These are phyloP conservation scores for Hyposmocoma kahamanoa DNA, from an alignment of 1,140 invertebrate genomes.

Conservation along the genomic window DNA sequence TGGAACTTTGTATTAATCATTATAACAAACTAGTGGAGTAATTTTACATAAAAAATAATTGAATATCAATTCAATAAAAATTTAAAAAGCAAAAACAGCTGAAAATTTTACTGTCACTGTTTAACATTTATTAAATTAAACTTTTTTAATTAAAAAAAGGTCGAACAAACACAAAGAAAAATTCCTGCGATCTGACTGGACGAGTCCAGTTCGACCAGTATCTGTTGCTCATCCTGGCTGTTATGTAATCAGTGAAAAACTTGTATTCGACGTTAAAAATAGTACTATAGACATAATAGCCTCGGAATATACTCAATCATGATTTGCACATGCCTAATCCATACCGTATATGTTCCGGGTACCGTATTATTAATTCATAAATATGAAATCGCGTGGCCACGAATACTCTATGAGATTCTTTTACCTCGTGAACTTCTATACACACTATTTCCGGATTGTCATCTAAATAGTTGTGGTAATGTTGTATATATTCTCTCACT, in stretches of 20 bases:
- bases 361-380: neutral
- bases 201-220: no score
- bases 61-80: no score
- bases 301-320: neutral
- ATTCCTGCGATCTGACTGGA: no score
- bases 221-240: neutral
- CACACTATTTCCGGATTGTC: neutral
- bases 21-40: no score
- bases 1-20: no score
- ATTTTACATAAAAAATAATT: no score
- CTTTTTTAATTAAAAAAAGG: no score
- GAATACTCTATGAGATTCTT: slow-evolving; percentile 13
- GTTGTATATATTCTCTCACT: neutral
- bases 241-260: neutral
- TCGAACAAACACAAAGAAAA: no score
- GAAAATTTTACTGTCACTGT: no score
- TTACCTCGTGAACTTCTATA: slow-evolving; percentile 23
- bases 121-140: no score
- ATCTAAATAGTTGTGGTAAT: neutral
- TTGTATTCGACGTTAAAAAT: neutral
- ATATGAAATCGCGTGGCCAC: slow-evolving; percentile 6
- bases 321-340: neutral
- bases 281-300: neutral
- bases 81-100: no score
- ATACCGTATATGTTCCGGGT: neutral